Evolutionary conservation across 2,888 invertebrate species (phyloP), one percentile per base, ranked within the genome.

Genomic region (Venusia cambrica): DNA sequence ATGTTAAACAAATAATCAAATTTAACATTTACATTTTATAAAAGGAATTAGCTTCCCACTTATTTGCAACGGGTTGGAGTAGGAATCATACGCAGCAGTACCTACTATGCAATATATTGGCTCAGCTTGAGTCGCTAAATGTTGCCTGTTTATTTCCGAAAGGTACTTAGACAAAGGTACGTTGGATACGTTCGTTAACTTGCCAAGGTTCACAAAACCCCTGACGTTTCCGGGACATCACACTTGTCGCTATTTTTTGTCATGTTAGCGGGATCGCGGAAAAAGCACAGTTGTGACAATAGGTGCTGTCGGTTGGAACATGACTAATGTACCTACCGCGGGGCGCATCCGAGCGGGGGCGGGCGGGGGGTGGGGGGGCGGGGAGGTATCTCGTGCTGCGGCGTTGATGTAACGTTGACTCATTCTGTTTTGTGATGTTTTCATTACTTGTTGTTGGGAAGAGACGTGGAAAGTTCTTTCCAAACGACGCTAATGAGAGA

Each of bases 271-370:
- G 60, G 53, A 57, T 54, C 49, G 51, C 54, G 56, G 60, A 69
- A 70, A 69, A 66, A 62, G 68, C 64, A 70, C 64, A 66, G 42
- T 48, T 51, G 47, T 52, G 44, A 73, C 73, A 72, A 73, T 66
- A 60, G 70, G 52, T 58, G 56, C 60, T 57, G 66, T 62, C 66
- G 61, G 47, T 57, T 53, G 68, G 62, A 64, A 67, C 60, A 65
- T 73, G 70, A 74, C 65, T 71, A 62, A 73, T 73, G 64, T 56
- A 46, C 48, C 50, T 45, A 39, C 48, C 51, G 51, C 47, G 48
- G 36, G 55, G 51, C 48, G 41, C 45, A 52, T 28, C 55, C 53
- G 54, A 13, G 52, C 50, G 67, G 63, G 57, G 64, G 59, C n/a
- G n/a, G n/a, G n/a, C n/a, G n/a, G n/a, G n/a, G n/a, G n/a, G n/a